Conservation (phyloP, 2,113 vertebrate genomes). For the Syngnathus floridae region DNA sequence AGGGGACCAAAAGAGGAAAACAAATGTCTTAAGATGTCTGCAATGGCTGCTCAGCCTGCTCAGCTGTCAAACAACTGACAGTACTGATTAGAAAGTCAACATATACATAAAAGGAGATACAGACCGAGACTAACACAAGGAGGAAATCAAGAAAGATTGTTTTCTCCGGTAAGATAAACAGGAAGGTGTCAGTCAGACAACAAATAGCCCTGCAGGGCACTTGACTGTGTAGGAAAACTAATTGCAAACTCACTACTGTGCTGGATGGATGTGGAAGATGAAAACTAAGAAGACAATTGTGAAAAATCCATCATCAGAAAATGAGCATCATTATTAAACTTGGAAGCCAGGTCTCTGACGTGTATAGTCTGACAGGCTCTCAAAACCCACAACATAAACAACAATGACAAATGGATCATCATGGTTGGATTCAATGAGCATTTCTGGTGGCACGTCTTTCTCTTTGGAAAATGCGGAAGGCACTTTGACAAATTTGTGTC, state of each 20-base stretch:
- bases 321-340: conserved; percentile 1
- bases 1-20: conserved; percentile 11
- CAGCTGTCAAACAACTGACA: conserved; percentile 34
- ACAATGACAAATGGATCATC: not conserved
- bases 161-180: not conserved
- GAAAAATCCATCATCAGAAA: not conserved
- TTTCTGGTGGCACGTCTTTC: too few species aligned
- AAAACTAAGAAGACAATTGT: not conserved
- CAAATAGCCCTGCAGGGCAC: not conserved
- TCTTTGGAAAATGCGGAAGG: too few species aligned
- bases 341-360: not conserved
- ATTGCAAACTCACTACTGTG: not conserved
- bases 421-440: not conserved
- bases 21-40: conserved; percentile 31
- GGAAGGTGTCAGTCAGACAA: conserved; percentile 1
- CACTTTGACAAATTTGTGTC: not conserved
- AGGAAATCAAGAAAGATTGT: conserved; percentile 9
- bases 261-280: not conserved
- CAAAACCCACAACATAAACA: not conserved
- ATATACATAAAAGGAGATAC: not conserved
- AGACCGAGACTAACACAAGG: not conserved
- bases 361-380: not conserved
- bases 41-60: conserved; percentile 18
- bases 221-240: not conserved
- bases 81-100: conserved; percentile 13